Evolutionary conservation across 35 echinoderm and acorn worm genomes (phyloP), one percentile per base, ranked within the genome.

Genomic region (Antedon bifida): DNA sequence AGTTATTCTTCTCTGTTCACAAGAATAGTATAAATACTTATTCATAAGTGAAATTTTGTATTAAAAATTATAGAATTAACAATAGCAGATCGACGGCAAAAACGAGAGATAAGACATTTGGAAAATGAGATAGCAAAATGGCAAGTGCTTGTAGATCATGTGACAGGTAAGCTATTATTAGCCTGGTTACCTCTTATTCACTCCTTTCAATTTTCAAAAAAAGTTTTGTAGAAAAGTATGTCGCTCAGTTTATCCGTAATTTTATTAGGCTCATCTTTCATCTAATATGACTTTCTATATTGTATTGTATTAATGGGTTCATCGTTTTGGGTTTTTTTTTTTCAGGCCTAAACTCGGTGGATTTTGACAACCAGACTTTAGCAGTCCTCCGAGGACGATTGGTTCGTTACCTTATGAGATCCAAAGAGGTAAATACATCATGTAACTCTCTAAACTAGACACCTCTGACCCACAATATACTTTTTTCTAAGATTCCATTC

Each of bases 141-240:
- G 94, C 91, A 92, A 38, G 91, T 92, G 16, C 81, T 97, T 39
- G 94, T 97, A 14, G 94, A 97, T 46, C 92, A 87, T 83, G 94
- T 97, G 0, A 97, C 94, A 88, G 94, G 90, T 96, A 96, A 87
- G 81, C n/a, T n/a, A n/a, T n/a, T n/a, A n/a, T n/a, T n/a, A n/a
- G n/a, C n/a, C n/a, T n/a, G n/a, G 33, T 84, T 83, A 28, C 32
- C 0, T 13, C 83, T 36, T 35, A 46, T 44, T 46, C 33, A 0
- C 13, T 87, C 34, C 73, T 36, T 42, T 42, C 14, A 42, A 14
- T 42, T 42, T 4, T 42, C 38, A 42, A 42, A 42, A 42, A 42
- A 42, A 7, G 38, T 42, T n/a, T n/a, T n/a, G n/a, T n/a, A n/a
- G n/a, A n/a, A n/a, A n/a, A n/a, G n/a, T n/a, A n/a, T n/a, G n/a